Evolutionary conservation across 1,140 invertebrate species (phyloP), one percentile per base, ranked within the genome.

Genomic region (Branchinecta lynchi): DNA sequence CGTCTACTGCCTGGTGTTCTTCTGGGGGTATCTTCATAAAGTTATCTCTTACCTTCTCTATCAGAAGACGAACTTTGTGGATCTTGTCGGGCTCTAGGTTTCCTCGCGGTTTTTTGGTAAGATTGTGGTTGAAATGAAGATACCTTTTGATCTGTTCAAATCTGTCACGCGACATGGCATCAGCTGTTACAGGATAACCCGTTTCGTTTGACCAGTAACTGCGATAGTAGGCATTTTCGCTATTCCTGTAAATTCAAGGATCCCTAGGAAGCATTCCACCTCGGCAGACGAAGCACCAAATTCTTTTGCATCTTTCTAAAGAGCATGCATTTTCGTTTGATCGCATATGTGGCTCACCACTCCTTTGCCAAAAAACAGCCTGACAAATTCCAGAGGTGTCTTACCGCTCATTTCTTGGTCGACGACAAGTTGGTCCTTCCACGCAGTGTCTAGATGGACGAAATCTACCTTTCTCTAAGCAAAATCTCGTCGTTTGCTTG

Each of bases 91-190:
- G 43, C 8, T 7, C 66, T 43, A 15, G 66, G 21, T 67, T 6
- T 67, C 66, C 43, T 17, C 20, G 8, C 21, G 66, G 20, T n/a
- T 32, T 67, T n/a, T 32, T n/a, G 15, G 66, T 5, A n/a, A 43
- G 15, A 67, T 67, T 67, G 66, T 7, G 20, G 15, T 67, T 67
- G 66, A 67, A 67, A 43, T 67, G 66, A 17, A 67, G n/a, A 67
- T 32, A 67, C 43, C 43, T 20, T 15, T 67, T 67, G n/a, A 67
- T 67, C 66, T 7, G 7, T 67, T 67, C 66, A 67, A 67, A 67
- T 67, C 7, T 20, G 43, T 67, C 43, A 67, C 66, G 43, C n/a
- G 20, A 32, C 43, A 67, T 67, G 15, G 43, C 66, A 20, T 43
- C 20, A 43, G 20, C 43, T 67, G 44, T 7, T 15, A 43, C 20